Percentiles rank a stretch among this genome's conserved stretches.
phyloP scores from a whole-genome alignment of 2,113 vertebrate genomes.

The Psilopsiagon aymara region DNA sequence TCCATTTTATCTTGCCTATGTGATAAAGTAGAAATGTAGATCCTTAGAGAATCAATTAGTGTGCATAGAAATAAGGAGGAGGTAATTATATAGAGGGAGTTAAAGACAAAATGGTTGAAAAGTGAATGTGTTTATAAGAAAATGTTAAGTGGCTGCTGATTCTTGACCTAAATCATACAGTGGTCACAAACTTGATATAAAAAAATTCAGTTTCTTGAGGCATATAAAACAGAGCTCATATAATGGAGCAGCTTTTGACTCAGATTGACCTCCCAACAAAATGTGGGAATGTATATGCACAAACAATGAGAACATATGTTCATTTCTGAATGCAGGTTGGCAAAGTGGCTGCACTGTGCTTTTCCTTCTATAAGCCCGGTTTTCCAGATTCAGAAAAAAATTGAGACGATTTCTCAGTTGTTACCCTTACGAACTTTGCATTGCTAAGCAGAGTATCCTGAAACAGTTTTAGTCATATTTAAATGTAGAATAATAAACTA shows the following conservation, averaged over 20 bases:
- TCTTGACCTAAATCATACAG: conserved; percentile 43
- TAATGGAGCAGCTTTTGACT: conserved; percentile 9
- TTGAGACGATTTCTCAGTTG: not conserved
- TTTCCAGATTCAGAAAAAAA: not conserved
- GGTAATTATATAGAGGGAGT: conserved; percentile 55
- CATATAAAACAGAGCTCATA: not conserved
- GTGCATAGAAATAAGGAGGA: conserved; percentile 66
- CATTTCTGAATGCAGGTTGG: not conserved
- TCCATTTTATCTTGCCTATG: conserved; percentile 48
- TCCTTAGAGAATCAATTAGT: conserved; percentile 74
- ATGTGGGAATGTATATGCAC: not conserved
- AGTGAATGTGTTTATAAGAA: conserved; percentile 44
- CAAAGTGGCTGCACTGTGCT: not conserved
- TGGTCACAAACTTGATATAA: conserved; percentile 12
- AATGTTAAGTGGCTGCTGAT: conserved; percentile 7
- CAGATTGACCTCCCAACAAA: not conserved
- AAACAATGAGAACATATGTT: not conserved
- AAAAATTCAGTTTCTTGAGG: not conserved
- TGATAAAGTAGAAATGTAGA: conserved; percentile 49
- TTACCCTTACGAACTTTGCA: not conserved
- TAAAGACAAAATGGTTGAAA: conserved; percentile 61
- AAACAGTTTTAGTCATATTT: not conserved
- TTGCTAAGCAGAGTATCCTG: not conserved
- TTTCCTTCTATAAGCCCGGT: not conserved
- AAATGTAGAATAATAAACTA: not conserved